These are phyloP conservation scores for Caenorhabditis becei DNA, from an alignment of 2,888 invertebrate genomes.

Conservation along the genomic window DNA sequence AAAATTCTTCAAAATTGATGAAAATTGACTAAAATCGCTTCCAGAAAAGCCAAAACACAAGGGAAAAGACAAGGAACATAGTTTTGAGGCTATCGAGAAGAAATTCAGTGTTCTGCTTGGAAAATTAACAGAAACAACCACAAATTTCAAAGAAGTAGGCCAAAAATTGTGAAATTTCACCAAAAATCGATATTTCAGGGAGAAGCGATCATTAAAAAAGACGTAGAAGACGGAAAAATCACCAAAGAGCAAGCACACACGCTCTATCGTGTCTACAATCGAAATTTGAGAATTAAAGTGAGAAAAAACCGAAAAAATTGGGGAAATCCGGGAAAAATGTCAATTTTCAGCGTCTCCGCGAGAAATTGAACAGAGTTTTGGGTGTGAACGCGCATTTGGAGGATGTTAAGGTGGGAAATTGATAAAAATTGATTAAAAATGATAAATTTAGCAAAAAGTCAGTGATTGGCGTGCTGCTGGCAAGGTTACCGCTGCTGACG, in stretches of 20 bases:
- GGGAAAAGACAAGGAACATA: constrained; percentile 49
- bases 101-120: constrained; percentile 49
- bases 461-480: constrained; percentile 30
- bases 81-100: constrained; percentile 58
- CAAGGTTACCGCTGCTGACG: constrained; percentile 56
- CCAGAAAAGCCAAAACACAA: constrained; percentile 30
- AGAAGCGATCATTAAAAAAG: constrained; percentile 58
- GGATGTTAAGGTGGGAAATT: constrained; percentile 30
- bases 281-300: constrained; percentile 50
- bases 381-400: constrained; percentile 53
- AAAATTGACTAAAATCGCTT: background rate
- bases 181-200: constrained; percentile 28
- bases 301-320: background rate
- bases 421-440: background rate
- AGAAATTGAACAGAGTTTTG: constrained; percentile 30
- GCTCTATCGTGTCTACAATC: constrained; percentile 54
- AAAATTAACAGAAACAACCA: constrained; percentile 47
- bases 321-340: background rate
- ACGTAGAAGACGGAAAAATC: constrained; percentile 60
- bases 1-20: background rate
- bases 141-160: constrained; percentile 48
- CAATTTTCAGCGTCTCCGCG: constrained; percentile 46
- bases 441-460: constrained; percentile 29
- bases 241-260: constrained; percentile 47
- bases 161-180: background rate